Percentiles rank a stretch among this genome's conserved stretches.
Conservation (phyloP, 2,888 invertebrate genomes). For the Nemotelus pantherinus region DNA sequence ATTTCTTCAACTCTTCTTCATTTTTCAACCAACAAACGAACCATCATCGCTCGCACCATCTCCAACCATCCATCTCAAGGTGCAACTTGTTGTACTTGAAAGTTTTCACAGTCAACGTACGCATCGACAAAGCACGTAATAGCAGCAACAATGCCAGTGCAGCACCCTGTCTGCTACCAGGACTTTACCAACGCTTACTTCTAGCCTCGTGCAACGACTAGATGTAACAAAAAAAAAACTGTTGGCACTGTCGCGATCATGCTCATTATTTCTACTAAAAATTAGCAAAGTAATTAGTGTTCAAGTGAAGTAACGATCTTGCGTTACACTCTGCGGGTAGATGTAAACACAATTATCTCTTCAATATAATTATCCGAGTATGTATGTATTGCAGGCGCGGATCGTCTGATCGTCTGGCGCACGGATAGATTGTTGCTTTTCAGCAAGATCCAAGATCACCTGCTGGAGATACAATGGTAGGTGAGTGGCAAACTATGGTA, state of each 20-base stretch:
- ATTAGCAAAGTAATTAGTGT: constrained; percentile 40
- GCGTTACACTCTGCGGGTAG: background rate
- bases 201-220: no score
- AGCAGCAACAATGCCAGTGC: background rate
- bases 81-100: background rate
- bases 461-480: no score
- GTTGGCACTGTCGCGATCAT: constrained; percentile 29
- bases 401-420: background rate
- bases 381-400: background rate
- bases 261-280: constrained; percentile 39
- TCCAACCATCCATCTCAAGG: background rate
- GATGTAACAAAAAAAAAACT: background rate
- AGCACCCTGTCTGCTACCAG: no score
- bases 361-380: constrained; percentile 31
- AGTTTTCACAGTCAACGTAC: background rate
- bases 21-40: no score
- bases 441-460: no score
- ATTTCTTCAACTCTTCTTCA: background rate
- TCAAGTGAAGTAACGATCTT: constrained; percentile 38
- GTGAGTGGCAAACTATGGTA: no score
- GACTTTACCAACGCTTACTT: no score
- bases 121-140: background rate
- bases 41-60: no score
- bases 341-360: constrained; percentile 28
- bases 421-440: background rate